Percentiles rank a stretch among this genome's conserved stretches.
Evolutionary conservation across 2,113 vertebrate genomes (phyloP).

Genomic region (Psophia crepitans): DNA sequence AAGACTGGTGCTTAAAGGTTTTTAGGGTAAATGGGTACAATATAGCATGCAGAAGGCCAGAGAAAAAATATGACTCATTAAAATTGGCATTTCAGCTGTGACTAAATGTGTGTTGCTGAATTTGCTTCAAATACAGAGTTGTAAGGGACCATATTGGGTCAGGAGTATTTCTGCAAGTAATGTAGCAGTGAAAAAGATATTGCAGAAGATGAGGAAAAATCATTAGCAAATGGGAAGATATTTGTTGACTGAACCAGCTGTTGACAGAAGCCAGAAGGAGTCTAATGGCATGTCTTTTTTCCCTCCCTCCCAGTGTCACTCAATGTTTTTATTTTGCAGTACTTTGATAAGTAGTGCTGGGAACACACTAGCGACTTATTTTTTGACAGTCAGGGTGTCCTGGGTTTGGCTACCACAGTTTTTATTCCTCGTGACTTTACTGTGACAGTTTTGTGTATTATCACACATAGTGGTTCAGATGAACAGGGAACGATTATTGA

Average conservation of each 20-base stretch:
- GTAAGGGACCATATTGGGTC: background rate
- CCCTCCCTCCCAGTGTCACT: too few species aligned
- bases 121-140: background rate
- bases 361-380: background rate
- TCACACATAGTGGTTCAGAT: background rate
- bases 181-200: background rate
- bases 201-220: background rate
- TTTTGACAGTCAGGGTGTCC: background rate
- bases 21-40: background rate
- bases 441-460: background rate
- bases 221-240: background rate
- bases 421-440: background rate
- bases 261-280: background rate
- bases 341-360: background rate
- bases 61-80: background rate
- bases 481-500: background rate
- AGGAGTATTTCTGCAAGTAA: background rate
- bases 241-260: background rate
- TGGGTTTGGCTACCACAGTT: too few species aligned
- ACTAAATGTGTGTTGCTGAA: background rate
- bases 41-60: background rate
- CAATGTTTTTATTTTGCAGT: background rate
- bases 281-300: background rate
- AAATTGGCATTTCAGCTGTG: background rate
- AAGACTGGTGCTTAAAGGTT: background rate